Evolutionary conservation across 2,888 invertebrate genomes (phyloP).

Genomic region (Conistra vaccinii): DNA sequence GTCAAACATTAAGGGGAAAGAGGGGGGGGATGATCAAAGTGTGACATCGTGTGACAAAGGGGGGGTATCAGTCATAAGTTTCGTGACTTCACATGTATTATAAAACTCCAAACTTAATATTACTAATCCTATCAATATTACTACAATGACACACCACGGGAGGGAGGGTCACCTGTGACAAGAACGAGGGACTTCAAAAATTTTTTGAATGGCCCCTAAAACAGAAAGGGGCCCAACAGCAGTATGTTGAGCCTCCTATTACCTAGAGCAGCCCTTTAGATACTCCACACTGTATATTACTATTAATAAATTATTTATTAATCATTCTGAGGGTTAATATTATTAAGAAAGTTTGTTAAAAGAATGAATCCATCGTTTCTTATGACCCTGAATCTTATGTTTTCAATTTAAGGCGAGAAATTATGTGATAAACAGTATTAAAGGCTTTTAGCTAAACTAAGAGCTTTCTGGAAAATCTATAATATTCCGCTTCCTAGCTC

Average conservation of each 20-base stretch:
- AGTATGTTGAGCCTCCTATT: too few relatives aligned
- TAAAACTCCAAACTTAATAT: neutral
- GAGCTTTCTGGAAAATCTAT: neutral
- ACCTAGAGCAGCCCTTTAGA: too few relatives aligned
- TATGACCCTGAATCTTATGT: neutral
- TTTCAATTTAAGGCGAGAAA: neutral
- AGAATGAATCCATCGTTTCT: too few relatives aligned
- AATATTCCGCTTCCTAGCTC: neutral
- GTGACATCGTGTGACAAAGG: too few relatives aligned
- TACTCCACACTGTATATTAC: too few relatives aligned
- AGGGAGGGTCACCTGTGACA: neutral
- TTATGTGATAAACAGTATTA: neutral
- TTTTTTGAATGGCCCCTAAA: neutral
- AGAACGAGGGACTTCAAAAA: neutral
- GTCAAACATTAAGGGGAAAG: too few relatives aligned
- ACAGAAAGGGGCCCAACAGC: neutral
- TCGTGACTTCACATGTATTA: neutral
- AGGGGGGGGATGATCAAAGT: neutral
- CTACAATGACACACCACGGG: too few relatives aligned
- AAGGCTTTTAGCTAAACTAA: neutral
- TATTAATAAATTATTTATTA: too few relatives aligned
- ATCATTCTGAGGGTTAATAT: too few relatives aligned
- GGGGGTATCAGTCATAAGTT: neutral
- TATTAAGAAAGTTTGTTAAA: too few relatives aligned
- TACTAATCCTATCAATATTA: neutral